Percentiles rank a stretch among this genome's conserved stretches.
phyloP scores from a whole-genome alignment of 2,888 invertebrate genomes.

The Pterobdella sp. region DNA sequence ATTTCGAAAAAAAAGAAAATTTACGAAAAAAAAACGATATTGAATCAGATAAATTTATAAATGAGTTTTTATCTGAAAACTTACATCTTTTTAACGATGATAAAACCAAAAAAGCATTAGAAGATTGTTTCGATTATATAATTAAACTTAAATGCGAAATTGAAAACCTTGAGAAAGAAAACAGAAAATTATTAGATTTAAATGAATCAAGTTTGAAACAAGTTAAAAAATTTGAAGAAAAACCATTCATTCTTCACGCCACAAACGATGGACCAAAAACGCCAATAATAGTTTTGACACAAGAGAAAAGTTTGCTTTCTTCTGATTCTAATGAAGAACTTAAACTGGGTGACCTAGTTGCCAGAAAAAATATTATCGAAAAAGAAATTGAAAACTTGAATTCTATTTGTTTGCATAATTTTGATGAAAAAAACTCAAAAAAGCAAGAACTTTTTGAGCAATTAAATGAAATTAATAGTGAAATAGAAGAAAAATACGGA shows the following conservation, averaged over 20 bases:
- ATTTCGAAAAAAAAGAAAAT: too few relatives aligned
- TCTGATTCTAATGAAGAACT: not conserved
- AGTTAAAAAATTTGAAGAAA: not conserved
- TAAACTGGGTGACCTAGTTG: not conserved
- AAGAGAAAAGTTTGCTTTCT: not conserved
- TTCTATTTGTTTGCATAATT: not conserved
- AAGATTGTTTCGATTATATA: not conserved
- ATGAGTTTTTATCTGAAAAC: not conserved
- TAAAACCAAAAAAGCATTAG: not conserved
- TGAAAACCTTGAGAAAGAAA: not conserved
- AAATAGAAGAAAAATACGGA: not conserved
- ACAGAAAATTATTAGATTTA: not conserved
- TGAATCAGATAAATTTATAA: not conserved
- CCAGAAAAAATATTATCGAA: not conserved
- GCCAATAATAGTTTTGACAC: not conserved
- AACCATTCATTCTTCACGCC: too few relatives aligned
- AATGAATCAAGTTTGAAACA: not conserved
- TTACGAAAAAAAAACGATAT: too few relatives aligned
- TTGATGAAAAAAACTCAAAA: not conserved
- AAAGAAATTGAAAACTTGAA: not conserved
- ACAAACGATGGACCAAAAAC: not conserved
- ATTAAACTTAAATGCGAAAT: not conserved
- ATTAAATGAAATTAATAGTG: not conserved
- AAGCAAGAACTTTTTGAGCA: not conserved
- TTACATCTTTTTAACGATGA: not conserved